phyloP scores from a whole-genome alignment of 2,888 invertebrate species.

The Oscheius sp. region DNA sequence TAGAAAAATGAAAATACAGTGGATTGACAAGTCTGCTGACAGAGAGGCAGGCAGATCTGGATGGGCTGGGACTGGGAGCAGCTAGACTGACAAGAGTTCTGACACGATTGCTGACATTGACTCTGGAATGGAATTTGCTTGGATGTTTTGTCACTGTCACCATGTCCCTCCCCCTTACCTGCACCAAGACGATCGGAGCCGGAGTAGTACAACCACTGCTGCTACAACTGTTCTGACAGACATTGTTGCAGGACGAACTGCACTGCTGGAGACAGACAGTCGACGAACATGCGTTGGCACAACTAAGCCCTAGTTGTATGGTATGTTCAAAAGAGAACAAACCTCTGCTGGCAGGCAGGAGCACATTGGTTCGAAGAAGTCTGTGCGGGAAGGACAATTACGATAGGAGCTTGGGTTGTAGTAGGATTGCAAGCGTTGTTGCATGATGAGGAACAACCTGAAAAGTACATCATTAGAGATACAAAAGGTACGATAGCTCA shows the following conservation, averaged over 20 bases:
- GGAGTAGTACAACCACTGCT: constrained; percentile 12
- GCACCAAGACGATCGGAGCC: constrained; percentile 14
- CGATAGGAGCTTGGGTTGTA: constrained; percentile 19
- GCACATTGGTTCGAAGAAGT: constrained; percentile 27
- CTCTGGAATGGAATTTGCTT: neutral
- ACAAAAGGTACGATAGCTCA: neutral
- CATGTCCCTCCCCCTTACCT: neutral
- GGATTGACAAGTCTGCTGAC: constrained; percentile 15
- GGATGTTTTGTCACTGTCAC: neutral
- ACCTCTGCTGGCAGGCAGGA: constrained; percentile 25
- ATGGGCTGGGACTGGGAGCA: constrained; percentile 7
- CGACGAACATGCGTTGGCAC: constrained; percentile 22
- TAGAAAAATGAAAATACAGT: neutral
- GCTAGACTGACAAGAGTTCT: constrained; percentile 10
- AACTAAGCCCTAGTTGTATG: neutral
- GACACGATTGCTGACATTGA: constrained; percentile 23
- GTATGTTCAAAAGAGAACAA: too few species aligned
- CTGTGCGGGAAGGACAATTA: constrained; percentile 18
- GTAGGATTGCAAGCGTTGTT: constrained; percentile 9
- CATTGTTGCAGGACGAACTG: constrained; percentile 19
- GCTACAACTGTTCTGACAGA: constrained; percentile 7
- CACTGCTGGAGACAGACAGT: constrained; percentile 29
- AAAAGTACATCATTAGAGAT: neutral
- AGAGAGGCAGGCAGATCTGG: constrained; percentile 24
- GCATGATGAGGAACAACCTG: constrained; percentile 17